Conservation (phyloP, 2,888 invertebrate genomes). For the Pyrgus malvae region DNA sequence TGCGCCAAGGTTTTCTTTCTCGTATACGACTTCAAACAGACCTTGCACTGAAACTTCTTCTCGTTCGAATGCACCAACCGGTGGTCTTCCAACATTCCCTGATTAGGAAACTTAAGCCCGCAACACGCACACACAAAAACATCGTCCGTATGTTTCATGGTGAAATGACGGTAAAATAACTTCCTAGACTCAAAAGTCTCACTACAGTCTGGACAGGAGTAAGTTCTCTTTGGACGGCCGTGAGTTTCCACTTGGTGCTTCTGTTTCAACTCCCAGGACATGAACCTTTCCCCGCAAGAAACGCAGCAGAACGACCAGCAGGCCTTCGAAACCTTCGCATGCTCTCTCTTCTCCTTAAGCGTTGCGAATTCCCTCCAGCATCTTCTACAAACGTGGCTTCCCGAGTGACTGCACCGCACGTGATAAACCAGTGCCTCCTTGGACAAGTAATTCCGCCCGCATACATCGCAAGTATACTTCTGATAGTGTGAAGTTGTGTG, state of each 20-base stretch:
- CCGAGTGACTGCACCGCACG: constrained; percentile 55
- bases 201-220: constrained; percentile 60
- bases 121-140: constrained; percentile 56
- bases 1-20: constrained; percentile 68
- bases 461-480: constrained; percentile 63
- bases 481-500: constrained; percentile 65
- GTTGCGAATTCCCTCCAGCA: constrained; percentile 63
- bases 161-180: constrained; percentile 59
- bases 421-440: constrained; percentile 63
- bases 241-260: constrained; percentile 55
- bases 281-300: constrained; percentile 60
- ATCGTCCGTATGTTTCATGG: constrained; percentile 56
- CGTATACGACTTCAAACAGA: constrained; percentile 74
- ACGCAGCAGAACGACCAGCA: constrained; percentile 63
- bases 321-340: constrained; percentile 48
- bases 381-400: constrained; percentile 55
- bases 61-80: constrained; percentile 73
- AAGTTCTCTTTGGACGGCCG: constrained; percentile 45
- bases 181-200: constrained; percentile 50
- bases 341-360: constrained; percentile 50
- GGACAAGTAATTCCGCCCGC: constrained; percentile 60
- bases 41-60: constrained; percentile 63
- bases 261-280: constrained; percentile 63
- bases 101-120: constrained; percentile 53
- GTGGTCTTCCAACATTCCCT: constrained; percentile 60